Conservation (phyloP, 2,888 invertebrate species). For the Xanthia togata region DNA sequence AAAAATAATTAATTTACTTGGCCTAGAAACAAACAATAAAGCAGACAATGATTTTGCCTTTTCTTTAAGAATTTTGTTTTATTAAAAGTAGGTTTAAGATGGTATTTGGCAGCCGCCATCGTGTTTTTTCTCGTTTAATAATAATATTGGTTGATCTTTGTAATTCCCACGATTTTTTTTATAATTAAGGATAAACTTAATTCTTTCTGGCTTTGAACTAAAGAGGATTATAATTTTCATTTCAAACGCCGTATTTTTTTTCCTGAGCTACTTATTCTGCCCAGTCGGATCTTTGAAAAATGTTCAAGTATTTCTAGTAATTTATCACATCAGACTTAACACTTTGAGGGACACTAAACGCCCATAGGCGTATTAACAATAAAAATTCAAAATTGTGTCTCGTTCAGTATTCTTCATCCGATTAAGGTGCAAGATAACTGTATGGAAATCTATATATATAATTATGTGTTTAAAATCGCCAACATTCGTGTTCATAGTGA, state of each 20-base stretch:
- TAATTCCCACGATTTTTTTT: constrained; percentile 25
- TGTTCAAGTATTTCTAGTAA: background rate
- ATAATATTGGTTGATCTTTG: constrained; percentile 39
- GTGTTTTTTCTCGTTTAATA: constrained; percentile 33
- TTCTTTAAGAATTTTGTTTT: constrained; percentile 64
- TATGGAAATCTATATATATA: too few relatives aligned
- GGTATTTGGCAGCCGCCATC: constrained; percentile 59
- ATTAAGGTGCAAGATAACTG: background rate
- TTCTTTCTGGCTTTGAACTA: constrained; percentile 8
- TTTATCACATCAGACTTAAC: background rate
- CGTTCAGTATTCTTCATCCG: background rate
- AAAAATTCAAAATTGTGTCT: background rate
- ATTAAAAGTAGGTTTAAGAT: constrained; percentile 60
- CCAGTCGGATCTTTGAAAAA: background rate
- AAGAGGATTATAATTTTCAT: constrained; percentile 8
- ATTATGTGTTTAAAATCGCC: background rate
- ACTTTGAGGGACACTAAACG: background rate
- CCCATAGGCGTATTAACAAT: background rate
- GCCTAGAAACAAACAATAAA: constrained; percentile 73
- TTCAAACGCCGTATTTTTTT: background rate
- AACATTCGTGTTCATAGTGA: too few relatives aligned
- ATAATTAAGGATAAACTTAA: constrained; percentile 35
- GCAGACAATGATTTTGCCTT: constrained; percentile 66
- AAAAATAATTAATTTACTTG: constrained; percentile 84
- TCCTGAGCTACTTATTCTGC: background rate